Conservation (phyloP, 2,113 vertebrate genomes). For the Cathartes aura region DNA sequence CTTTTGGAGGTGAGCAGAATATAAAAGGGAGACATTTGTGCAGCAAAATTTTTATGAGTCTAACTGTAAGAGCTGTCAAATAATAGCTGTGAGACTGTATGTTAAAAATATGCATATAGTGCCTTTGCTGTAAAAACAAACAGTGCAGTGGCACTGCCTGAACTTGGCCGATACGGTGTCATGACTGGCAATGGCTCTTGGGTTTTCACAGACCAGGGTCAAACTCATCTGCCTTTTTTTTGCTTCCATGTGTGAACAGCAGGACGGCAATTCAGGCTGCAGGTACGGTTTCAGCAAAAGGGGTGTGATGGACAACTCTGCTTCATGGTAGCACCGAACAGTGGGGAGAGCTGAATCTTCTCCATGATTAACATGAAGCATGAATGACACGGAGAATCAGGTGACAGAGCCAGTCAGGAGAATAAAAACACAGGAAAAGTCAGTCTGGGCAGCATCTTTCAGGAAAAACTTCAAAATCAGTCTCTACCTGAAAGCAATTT, state of each 20-base stretch:
- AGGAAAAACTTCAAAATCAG: not conserved
- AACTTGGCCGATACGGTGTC: not conserved
- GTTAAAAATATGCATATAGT: not conserved
- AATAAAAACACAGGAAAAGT: not conserved
- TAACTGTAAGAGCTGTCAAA: not conserved
- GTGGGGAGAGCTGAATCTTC: not conserved
- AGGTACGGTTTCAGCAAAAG: not conserved
- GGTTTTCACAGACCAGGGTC: not conserved
- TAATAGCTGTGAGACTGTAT: not conserved
- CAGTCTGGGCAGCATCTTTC: not conserved
- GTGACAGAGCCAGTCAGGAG: not conserved
- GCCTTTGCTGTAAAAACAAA: not conserved
- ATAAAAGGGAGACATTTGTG: not conserved
- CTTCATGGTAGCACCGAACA: accelerated
- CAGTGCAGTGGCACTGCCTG: not conserved
- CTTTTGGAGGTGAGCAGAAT: not conserved
- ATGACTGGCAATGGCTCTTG: not conserved
- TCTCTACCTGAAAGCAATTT: not conserved
- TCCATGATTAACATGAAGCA: not conserved
- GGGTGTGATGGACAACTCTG: not conserved
- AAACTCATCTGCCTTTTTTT: not conserved
- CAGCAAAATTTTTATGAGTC: not conserved
- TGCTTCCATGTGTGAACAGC: not conserved
- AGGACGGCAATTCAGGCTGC: not conserved
- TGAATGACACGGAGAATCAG: not conserved